phyloP scores from a whole-genome alignment of 1,140 invertebrate species.

The Alviniconcha marisindica region DNA sequence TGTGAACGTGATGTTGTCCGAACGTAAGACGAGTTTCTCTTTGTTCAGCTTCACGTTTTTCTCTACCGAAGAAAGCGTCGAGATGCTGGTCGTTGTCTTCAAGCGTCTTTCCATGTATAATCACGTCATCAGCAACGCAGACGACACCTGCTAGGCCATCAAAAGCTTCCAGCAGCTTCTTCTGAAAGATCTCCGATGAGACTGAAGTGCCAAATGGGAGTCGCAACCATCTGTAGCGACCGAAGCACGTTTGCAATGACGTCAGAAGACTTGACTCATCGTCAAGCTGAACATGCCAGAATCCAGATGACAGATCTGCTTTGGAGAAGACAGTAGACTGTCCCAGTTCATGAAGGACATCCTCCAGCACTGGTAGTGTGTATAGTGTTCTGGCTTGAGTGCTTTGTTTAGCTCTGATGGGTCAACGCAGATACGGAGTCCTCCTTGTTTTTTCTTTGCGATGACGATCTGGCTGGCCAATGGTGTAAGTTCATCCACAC shows the following conservation, averaged over 20 bases:
- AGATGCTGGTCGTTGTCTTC: constrained; percentile 46
- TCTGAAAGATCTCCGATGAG: constrained; percentile 67
- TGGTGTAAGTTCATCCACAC: constrained; percentile 50
- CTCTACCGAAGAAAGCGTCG: constrained; percentile 59
- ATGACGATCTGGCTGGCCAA: constrained; percentile 55
- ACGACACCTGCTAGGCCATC: constrained; percentile 66
- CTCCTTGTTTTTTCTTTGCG: constrained; percentile 46
- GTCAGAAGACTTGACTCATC: constrained; percentile 44
- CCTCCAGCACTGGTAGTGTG: constrained; percentile 52
- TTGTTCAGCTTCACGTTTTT: constrained; percentile 73
- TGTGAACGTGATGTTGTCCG: too few species aligned
- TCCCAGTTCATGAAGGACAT: constrained; percentile 47
- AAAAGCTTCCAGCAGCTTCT: constrained; percentile 59
- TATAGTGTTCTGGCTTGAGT: constrained; percentile 48
- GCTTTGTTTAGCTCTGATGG: constrained; percentile 56
- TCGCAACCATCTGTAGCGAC: constrained; percentile 46
- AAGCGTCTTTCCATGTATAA: constrained; percentile 60
- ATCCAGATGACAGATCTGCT: constrained; percentile 52
- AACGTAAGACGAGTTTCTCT: constrained; percentile 56
- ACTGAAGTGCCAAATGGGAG: constrained; percentile 40
- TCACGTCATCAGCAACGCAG: constrained; percentile 70
- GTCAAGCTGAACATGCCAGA: constrained; percentile 54
- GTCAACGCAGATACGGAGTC: constrained; percentile 54
- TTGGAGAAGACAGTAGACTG: constrained; percentile 54
- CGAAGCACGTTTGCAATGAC: constrained; percentile 53